Evolutionary conservation across 2,888 invertebrate species (phyloP).

Genomic region (Argyra leucocephala): DNA sequence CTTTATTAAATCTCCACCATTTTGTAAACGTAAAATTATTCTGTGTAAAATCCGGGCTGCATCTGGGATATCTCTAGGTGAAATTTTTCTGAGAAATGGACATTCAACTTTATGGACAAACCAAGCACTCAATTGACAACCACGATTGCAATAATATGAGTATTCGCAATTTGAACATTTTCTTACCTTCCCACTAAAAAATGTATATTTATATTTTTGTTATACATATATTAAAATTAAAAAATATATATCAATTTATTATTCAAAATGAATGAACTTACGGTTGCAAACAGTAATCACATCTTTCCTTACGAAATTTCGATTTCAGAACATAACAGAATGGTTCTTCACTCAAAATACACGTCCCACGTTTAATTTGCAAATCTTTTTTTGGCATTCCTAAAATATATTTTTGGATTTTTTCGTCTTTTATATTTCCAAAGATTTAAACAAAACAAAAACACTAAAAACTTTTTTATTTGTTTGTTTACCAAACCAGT

Average conservation of each 20-base stretch:
- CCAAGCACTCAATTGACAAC: slow-evolving; percentile 78
- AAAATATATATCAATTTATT: not conserved
- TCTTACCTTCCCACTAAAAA: slow-evolving; percentile 53
- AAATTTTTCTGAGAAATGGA: slow-evolving; percentile 57
- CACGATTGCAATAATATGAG: slow-evolving; percentile 69
- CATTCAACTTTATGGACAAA: slow-evolving; percentile 75
- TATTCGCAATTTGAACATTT: slow-evolving; percentile 79
- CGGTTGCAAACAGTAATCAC: slow-evolving; percentile 69
- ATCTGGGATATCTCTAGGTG: slow-evolving; percentile 68
- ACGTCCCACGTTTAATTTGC: slow-evolving; percentile 53
- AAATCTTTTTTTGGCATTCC: slow-evolving; percentile 26
- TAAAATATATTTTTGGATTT: not conserved
- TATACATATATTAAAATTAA: slow-evolving; percentile 16
- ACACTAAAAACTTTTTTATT: too few species aligned
- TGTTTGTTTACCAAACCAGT: too few species aligned
- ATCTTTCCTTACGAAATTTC: slow-evolving; percentile 57
- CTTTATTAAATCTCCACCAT: slow-evolving; percentile 57
- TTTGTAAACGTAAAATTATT: slow-evolving; percentile 52
- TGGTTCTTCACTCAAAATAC: slow-evolving; percentile 62
- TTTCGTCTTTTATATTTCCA: too few species aligned
- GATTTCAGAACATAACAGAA: slow-evolving; percentile 65
- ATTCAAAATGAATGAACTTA: slow-evolving; percentile 41
- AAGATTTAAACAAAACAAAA: too few species aligned
- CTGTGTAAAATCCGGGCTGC: slow-evolving; percentile 70
- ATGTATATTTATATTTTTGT: not conserved